Evolutionary conservation across 2,888 invertebrate species (phyloP), one percentile per base, ranked within the genome.

Genomic region (Maniola hyperantus): DNA sequence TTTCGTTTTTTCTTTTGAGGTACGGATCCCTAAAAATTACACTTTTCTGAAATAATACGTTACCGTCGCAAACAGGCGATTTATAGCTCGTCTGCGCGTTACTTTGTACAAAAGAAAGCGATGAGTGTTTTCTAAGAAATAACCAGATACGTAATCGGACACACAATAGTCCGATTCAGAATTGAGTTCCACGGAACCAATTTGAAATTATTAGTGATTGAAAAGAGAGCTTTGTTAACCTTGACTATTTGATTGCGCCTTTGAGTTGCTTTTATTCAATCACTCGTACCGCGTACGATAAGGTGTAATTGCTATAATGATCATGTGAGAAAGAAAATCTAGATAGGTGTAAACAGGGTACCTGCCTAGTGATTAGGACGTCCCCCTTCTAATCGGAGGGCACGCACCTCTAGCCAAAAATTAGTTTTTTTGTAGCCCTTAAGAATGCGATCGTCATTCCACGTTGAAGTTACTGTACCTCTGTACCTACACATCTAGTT

Each of bases 401-500:
- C 26, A 26, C 26, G 26, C 26, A 26, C 26, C 26, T 2, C 26
- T 26, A 26, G 4, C 26, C 10, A 39, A 8, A 39, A 39, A 39
- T 39, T 10, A 10, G 39, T 39, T 4, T 39, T 39, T 39, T 39
- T 4, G 5, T 39, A 39, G 39, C 11, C 10, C 36, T 39, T 4
- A 39, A 8, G 10, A 4, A 10, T 4, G 5, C 26, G 39, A 11
- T 39, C 10, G 11, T 39, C 39, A 11, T 39, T 48, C n/a, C 6
- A 48, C 48, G 18, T 4, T 18, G 5, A 4, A 15, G 15, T 8
- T 48, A 15, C 18, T 4, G 44, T 33, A 54, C 42, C 11, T 26
- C 26, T 26, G 26, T n/a, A 15, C 11, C 7, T 39, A 54, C 63
- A 39, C 48, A 46, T 64, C 57, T 64, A 58, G 63, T 67, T 67